Conservation (phyloP, 2,797 vertebrate species). For the Pangasius macronema region DNA sequence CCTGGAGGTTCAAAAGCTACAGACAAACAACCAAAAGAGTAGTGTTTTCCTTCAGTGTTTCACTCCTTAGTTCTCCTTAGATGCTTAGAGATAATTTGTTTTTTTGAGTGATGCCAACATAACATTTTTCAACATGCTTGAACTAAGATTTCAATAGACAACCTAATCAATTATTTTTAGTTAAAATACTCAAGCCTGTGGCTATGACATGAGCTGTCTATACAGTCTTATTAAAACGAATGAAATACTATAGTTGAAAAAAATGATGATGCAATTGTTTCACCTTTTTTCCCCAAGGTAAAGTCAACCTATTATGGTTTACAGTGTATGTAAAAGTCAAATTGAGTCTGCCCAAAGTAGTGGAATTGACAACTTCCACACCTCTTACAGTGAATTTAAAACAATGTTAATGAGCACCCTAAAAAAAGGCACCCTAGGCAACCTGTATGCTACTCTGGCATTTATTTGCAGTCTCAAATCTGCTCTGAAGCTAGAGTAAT, state of each 20-base stretch:
- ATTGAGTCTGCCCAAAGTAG: slow-evolving; percentile 6
- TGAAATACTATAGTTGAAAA: not conserved
- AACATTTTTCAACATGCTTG: not conserved
- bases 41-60: too few relatives aligned
- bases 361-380: slow-evolving; percentile 14
- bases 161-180: not conserved
- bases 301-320: slow-evolving; percentile 16
- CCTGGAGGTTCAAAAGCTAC: not conserved
- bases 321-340: slow-evolving; percentile 8
- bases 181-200: not conserved
- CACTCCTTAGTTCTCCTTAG: not conserved
- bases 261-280: slow-evolving; percentile 22
- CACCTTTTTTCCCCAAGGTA: not conserved
- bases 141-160: not conserved
- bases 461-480: slow-evolving; percentile 13
- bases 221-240: slow-evolving; percentile 7
- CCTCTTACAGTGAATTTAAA: slow-evolving; percentile 14
- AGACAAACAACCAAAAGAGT: not conserved
- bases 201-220: not conserved
- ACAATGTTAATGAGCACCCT: slow-evolving; percentile 17
- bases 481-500: slow-evolving; percentile 12
- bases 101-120: not conserved
- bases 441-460: not conserved
- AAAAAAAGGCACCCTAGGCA: slow-evolving; percentile 3
- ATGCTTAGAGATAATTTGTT: not conserved